Percentiles rank a stretch among this genome's conserved stretches.
Conservation (phyloP, 2,113 vertebrate species). For the Emydocephalus ijimae region DNA sequence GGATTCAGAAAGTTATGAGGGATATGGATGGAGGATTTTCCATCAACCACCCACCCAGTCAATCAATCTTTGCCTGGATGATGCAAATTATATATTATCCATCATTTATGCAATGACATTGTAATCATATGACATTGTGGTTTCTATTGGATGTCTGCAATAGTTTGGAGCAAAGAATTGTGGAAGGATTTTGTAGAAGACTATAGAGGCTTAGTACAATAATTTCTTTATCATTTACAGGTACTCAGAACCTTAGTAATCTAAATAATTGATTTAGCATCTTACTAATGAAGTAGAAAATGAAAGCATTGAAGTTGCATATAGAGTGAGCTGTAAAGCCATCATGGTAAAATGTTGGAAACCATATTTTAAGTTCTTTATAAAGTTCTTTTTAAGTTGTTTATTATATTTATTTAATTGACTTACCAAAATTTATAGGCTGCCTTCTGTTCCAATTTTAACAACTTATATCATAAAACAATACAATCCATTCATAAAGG, state of each 20-base stretch:
- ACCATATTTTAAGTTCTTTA: slow-evolving; percentile 4
- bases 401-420: neutral
- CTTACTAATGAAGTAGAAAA: slow-evolving; percentile 26
- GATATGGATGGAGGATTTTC: neutral
- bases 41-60: neutral
- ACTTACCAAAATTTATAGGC: neutral
- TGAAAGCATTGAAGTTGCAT: neutral
- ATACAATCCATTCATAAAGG: neutral
- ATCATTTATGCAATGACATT: neutral
- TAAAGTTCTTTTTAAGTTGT: neutral
- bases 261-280: neutral
- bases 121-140: neutral
- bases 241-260: neutral
- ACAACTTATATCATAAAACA: neutral
- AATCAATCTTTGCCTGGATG: neutral
- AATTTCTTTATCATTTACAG: neutral
- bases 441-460: neutral
- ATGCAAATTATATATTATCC: neutral
- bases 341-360: neutral
- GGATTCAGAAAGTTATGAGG: neutral
- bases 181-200: neutral
- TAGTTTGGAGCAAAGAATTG: neutral
- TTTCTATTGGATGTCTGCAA: neutral
- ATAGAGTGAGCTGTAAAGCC: neutral
- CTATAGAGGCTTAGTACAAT: fast-evolving